Conservation (phyloP, 1,140 invertebrate species). For the Potamilus streckersoni region DNA sequence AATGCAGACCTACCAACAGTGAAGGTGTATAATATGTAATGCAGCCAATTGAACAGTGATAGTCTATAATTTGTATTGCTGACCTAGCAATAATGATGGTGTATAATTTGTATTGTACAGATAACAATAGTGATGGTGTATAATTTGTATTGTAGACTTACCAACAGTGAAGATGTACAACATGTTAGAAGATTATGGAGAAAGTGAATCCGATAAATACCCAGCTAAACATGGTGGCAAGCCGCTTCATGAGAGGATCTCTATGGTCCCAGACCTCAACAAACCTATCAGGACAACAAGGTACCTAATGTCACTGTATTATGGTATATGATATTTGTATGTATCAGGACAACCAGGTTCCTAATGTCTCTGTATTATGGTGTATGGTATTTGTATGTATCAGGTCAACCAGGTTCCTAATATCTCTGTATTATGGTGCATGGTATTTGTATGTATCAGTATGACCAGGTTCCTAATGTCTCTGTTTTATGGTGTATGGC, state of each 20-base stretch:
- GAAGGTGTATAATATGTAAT: no score
- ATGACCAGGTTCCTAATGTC: constrained; percentile 13
- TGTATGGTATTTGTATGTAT: constrained; percentile 1
- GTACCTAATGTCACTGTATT: neutral
- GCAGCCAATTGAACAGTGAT: no score
- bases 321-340: neutral
- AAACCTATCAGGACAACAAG: constrained; percentile 21
- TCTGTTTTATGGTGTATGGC: neutral
- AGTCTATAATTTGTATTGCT: no score
- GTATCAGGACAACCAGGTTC: constrained; percentile 14
- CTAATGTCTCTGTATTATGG: neutral
- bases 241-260: constrained; percentile 30
- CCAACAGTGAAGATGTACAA: constrained; percentile 54
- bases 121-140: no score
- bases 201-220: constrained; percentile 43
- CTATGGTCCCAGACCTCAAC: neutral
- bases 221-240: constrained; percentile 39
- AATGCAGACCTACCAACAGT: no score
- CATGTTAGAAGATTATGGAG: constrained; percentile 61
- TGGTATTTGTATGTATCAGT: constrained; percentile 4
- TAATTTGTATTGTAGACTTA: no score
- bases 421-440: neutral
- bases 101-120: no score
- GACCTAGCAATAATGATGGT: no score
- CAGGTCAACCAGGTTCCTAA: constrained; percentile 16